Evolutionary conservation across 2,888 invertebrate genomes (phyloP).

Genomic region (Lepidochitona cinerea): DNA sequence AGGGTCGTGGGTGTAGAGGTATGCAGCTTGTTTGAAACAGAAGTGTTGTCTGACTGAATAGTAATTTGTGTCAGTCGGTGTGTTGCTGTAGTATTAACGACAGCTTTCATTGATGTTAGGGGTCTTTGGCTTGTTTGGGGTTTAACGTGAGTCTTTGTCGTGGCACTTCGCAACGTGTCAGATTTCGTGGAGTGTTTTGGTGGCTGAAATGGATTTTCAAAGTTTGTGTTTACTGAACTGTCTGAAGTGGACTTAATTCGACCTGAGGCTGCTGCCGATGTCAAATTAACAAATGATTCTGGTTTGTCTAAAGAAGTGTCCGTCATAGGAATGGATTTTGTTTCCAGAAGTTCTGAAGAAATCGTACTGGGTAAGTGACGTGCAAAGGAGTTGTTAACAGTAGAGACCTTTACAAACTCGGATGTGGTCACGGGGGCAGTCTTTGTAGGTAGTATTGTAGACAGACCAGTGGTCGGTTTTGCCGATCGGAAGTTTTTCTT

Average conservation of each 20-base stretch:
- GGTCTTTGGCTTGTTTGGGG: neutral
- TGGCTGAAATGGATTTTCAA: neutral
- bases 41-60: neutral
- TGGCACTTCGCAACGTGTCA: neutral
- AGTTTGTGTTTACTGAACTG: neutral
- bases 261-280: slow-evolving; percentile 1
- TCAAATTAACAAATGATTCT: neutral
- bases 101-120: neutral
- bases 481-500: neutral
- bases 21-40: neutral
- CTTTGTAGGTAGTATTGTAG: neutral
- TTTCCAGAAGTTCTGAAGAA: neutral
- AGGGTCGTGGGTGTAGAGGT: neutral
- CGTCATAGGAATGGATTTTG: neutral
- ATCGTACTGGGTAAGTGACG: neutral
- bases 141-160: neutral
- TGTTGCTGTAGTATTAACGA: neutral
- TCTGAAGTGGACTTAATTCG: neutral
- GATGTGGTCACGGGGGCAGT: neutral
- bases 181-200: neutral
- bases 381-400: neutral
- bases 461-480: neutral
- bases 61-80: neutral
- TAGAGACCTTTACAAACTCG: neutral
- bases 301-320: neutral